Evolutionary conservation across 2,888 invertebrate species (phyloP).

Genomic region (Pemphredon lugubris): DNA sequence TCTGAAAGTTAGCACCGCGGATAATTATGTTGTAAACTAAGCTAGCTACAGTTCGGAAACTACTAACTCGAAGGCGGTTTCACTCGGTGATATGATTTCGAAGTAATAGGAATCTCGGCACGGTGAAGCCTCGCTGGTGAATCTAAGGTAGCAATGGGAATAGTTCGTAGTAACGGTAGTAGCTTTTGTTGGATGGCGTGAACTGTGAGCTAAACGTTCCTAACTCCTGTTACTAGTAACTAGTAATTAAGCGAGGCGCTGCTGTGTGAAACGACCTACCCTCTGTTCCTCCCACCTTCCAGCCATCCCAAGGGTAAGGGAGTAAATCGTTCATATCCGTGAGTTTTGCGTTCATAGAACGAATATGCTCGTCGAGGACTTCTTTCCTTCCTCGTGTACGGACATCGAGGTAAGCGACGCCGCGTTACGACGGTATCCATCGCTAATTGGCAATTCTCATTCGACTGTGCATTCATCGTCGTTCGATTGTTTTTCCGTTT

Average conservation of each 20-base stretch:
- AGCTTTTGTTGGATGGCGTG: constrained; percentile 69
- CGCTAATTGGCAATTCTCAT: too few relatives aligned
- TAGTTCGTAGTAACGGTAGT: constrained; percentile 66
- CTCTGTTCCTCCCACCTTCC: constrained; percentile 48
- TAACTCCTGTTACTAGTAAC: constrained; percentile 75
- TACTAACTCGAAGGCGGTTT: constrained; percentile 50
- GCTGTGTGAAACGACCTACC: constrained; percentile 75
- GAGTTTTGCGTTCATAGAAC: constrained; percentile 39
- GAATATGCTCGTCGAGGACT: constrained; percentile 23
- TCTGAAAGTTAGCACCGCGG: constrained; percentile 29
- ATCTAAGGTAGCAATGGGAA: constrained; percentile 63
- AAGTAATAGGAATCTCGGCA: constrained; percentile 60
- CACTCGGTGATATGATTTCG: constrained; percentile 60
- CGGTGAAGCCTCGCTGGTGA: constrained; percentile 56
- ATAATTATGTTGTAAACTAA: constrained; percentile 59
- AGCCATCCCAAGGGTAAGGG: constrained; percentile 49
- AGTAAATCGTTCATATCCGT: constrained; percentile 56
- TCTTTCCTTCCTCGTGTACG: neutral
- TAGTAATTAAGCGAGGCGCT: constrained; percentile 77
- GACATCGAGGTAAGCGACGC: too few relatives aligned
- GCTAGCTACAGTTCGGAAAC: constrained; percentile 50
- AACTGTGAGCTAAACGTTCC: constrained; percentile 74
- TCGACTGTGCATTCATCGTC: too few relatives aligned
- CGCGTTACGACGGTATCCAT: too few relatives aligned
- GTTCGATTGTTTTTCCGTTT: too few relatives aligned